Evolutionary conservation across 2,888 invertebrate species (phyloP).

Genomic region (Scrobipalpa atriplicella): DNA sequence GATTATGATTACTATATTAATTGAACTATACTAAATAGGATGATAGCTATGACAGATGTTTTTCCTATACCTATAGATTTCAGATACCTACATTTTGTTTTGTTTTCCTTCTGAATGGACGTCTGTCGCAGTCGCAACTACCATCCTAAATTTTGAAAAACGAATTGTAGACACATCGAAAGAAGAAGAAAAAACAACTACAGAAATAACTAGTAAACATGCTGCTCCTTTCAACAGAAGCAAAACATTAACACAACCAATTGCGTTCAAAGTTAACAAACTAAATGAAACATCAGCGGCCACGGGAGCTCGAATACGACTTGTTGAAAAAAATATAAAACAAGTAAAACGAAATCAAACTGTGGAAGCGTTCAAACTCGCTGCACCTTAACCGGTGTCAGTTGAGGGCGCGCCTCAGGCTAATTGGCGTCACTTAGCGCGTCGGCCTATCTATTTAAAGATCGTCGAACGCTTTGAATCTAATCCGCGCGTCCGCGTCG

Average conservation of each 20-base stretch:
- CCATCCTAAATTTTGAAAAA: not conserved
- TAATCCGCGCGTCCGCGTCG: constrained; percentile 40
- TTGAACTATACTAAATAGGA: too few relatives aligned
- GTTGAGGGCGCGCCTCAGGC: constrained; percentile 46
- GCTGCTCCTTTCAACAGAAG: not conserved
- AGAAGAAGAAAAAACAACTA: not conserved
- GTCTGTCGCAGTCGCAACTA: too few relatives aligned
- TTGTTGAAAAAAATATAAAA: constrained; percentile 9
- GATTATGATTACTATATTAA: too few relatives aligned
- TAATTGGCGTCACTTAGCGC: constrained; percentile 63
- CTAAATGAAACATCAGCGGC: constrained; percentile 20
- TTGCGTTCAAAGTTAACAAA: constrained; percentile 11
- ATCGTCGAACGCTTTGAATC: constrained; percentile 40
- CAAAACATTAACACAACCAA: constrained; percentile 6
- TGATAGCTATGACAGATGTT: too few relatives aligned
- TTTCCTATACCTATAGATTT: too few relatives aligned
- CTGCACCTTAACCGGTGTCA: constrained; percentile 43
- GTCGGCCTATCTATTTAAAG: constrained; percentile 57
- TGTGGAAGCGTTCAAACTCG: constrained; percentile 23
- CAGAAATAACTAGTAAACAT: constrained; percentile 3
- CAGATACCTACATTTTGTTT: not conserved
- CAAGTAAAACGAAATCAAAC: constrained; percentile 23
- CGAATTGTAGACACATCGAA: not conserved
- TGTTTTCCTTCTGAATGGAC: not conserved
- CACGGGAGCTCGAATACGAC: constrained; percentile 3